Evolutionary conservation across 1,140 invertebrate genomes (phyloP).

Genomic region (Hylyphantes graminicola): DNA sequence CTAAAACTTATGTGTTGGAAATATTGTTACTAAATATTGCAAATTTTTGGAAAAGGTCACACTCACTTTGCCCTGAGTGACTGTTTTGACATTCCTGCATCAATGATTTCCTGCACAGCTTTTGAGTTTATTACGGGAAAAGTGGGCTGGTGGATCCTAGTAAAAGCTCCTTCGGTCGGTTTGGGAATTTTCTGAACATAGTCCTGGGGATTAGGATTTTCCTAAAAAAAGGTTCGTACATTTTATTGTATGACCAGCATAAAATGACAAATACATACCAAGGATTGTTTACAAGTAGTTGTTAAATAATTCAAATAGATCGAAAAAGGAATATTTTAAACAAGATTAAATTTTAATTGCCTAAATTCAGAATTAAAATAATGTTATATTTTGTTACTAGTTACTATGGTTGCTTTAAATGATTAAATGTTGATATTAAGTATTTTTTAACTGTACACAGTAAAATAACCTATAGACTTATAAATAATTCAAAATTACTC

Average conservation of each 20-base stretch:
- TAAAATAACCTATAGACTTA: no score
- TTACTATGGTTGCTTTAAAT: no score
- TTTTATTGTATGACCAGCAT: constrained; percentile 7
- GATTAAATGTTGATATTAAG: no score
- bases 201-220: constrained; percentile 85
- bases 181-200: constrained; percentile 93
- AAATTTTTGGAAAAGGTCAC: not conserved
- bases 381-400: no score
- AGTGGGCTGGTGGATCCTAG: constrained; percentile 89
- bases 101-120: constrained; percentile 86
- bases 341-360: no score
- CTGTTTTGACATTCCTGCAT: constrained; percentile 85
- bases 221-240: constrained; percentile 63
- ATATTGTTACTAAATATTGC: not conserved
- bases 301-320: no score
- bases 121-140: constrained; percentile 82
- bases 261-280: no score
- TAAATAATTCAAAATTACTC: no score
- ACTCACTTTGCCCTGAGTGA: constrained; percentile 70
- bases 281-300: no score
- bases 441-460: no score
- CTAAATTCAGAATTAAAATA: no score
- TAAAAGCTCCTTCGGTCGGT: constrained; percentile 92
- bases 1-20: not conserved
- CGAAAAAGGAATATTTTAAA: no score